Evolutionary conservation across 2,797 vertebrate genomes (phyloP), one percentile per base, ranked within the genome.

Genomic region (Xenopus petersii): DNA sequence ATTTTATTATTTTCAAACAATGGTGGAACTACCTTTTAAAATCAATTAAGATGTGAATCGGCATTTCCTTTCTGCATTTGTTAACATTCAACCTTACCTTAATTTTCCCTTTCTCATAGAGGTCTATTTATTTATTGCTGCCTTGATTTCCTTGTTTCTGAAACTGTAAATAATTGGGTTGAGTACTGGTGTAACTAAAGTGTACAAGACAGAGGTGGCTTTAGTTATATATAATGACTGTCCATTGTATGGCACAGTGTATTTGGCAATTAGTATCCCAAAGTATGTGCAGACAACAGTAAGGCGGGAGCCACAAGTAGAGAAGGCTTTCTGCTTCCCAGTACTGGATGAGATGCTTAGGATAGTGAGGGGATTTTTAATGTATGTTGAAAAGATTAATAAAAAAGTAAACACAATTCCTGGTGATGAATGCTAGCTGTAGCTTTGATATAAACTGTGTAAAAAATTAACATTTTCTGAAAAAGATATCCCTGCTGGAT

Each of bases 81-180:
- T 30, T 30, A 30, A 30, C 26, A 30, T 30, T 30, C 4, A 6
- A 9, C 36, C 8, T 42, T 1, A 42, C 8, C 5, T 42, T 6
- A 42, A 42, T 9, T 42, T 36, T 6, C 33, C 36, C 5, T 3
- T 42, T 42, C 8, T 42, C 36, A 42, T 42, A 42, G 4, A 42
- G 36, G 36, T 42, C 36, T 5, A 42, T 42, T 42, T 42, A 42
- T 3, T 42, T 42, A 42, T 9, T 1, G 58, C 42, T 48, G 16
- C 42, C 46, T 30, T 48, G 7, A 71, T 71, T 2, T 71, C 69
- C 11, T 26, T n/a, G 26, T 71, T 71, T 12, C 24, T 62, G 3
- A 71, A 24, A 17, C 70, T 71, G 46, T 71, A 71, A n/a, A 71
- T 71, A 0, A 71, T 63, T 5, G 70, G 70, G 10, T 71, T 71